These are phyloP conservation scores for Eueides isabella DNA, from an alignment of 1,140 invertebrate species.

Conservation along the genomic window DNA sequence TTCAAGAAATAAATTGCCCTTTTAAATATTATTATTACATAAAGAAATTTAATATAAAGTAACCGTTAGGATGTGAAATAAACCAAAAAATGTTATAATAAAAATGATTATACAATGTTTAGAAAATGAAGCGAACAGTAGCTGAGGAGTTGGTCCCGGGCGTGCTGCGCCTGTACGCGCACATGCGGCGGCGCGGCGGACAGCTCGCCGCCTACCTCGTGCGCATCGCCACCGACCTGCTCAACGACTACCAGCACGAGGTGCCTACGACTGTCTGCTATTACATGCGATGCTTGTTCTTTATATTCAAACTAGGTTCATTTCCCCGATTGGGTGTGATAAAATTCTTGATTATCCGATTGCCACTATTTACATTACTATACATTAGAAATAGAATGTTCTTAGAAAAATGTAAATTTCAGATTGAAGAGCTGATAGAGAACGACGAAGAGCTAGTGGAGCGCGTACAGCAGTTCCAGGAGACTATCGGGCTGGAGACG, in stretches of 20 bases:
- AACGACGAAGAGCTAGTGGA: conserved; percentile 71
- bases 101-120: not conserved
- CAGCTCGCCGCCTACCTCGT: conserved; percentile 67
- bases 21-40: too few relatives aligned
- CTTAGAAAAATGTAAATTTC: not conserved
- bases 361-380: too few relatives aligned
- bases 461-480: conserved; percentile 64
- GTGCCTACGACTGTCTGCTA: conserved; percentile 34
- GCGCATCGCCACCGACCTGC: conserved; percentile 69
- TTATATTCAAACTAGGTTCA: too few relatives aligned
- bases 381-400: not conserved
- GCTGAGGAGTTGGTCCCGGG: conserved; percentile 72
- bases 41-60: too few relatives aligned
- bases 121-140: conserved; percentile 77
- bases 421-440: conserved; percentile 75
- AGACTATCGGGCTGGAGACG: conserved; percentile 60
- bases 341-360: not conserved
- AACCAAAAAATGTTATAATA: not conserved
- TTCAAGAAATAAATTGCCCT: too few relatives aligned
- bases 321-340: too few relatives aligned
- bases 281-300: too few relatives aligned
- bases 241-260: conserved; percentile 68
- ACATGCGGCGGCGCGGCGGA: conserved; percentile 58
- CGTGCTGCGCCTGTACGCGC: conserved; percentile 64
- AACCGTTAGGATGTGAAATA: too few relatives aligned